phyloP scores from a whole-genome alignment of 2,797 vertebrate species.

The Odontamblyopus lacepedii region DNA sequence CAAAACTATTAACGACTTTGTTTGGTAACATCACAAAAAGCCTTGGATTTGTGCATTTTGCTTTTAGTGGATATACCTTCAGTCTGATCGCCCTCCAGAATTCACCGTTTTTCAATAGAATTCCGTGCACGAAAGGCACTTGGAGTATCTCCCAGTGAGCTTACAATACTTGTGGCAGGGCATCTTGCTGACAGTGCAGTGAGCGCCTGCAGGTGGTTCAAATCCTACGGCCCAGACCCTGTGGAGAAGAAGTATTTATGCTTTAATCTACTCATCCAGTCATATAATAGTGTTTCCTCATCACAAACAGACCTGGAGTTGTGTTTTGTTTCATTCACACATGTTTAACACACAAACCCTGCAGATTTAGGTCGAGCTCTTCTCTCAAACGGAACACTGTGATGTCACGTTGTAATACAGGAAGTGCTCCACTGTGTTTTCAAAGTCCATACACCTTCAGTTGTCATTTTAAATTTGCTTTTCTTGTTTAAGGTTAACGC shows the following conservation, averaged over 20 bases:
- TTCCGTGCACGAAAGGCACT: conserved; percentile 16
- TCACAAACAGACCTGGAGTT: no score
- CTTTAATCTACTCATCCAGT: conserved; percentile 33
- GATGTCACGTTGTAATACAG: no score
- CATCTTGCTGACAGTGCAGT: conserved; percentile 57
- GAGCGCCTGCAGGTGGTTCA: conserved; percentile 71
- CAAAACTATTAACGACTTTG: conserved; percentile 63
- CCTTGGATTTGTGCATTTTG: conserved; percentile 4
- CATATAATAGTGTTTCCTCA: no score
- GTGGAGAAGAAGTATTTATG: conserved; percentile 34
- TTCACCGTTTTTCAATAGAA: background rate
- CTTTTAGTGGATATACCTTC: background rate
- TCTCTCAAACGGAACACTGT: no score
- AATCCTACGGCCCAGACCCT: conserved; percentile 40
- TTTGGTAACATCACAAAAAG: conserved; percentile 37
- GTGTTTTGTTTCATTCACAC: no score
- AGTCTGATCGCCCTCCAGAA: background rate
- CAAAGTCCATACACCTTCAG: no score
- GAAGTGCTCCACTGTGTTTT: no score
- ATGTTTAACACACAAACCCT: no score
- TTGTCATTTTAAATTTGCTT: no score
- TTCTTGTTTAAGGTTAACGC: no score
- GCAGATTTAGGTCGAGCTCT: no score
- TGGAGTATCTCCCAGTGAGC: conserved; percentile 29
- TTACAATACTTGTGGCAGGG: conserved; percentile 41